phyloP scores from a whole-genome alignment of 2,113 vertebrate genomes.

The Carassius carassius region DNA sequence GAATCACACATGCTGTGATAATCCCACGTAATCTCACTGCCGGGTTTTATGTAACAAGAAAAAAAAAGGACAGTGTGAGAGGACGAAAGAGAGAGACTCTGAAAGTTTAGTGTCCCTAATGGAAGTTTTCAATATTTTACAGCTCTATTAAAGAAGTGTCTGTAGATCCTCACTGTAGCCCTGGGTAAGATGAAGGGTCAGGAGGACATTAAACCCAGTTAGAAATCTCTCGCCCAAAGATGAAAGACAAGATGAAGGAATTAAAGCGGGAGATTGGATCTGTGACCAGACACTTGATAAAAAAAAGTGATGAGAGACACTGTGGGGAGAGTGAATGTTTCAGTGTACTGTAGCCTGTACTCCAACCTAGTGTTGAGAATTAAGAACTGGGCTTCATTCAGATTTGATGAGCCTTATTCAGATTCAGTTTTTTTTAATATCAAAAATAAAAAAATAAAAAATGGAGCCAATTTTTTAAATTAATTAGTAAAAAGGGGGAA shows the following conservation, averaged over 20 bases:
- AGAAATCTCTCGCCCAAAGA: conserved; percentile 28
- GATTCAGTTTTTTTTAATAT: background rate
- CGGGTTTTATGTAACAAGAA: background rate
- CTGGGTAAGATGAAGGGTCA: conserved; percentile 42
- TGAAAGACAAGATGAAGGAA: conserved; percentile 22
- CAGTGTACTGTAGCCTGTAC: background rate
- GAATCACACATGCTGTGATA: background rate
- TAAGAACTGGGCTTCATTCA: background rate
- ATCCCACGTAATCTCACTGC: background rate
- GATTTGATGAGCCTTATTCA: background rate
- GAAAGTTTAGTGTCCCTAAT: conserved; percentile 38
- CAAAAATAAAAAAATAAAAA: too few relatives aligned
- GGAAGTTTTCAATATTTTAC: conserved; percentile 47
- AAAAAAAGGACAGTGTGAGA: background rate
- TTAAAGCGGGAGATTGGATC: conserved; percentile 25
- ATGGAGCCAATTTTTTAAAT: too few relatives aligned
- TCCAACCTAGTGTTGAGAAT: background rate
- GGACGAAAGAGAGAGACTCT: background rate
- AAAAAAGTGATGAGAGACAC: background rate
- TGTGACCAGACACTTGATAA: conserved; percentile 10
- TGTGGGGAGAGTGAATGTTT: background rate
- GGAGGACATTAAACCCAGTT: conserved; percentile 41
- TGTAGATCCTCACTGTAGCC: conserved; percentile 3
- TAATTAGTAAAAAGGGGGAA: too few relatives aligned
- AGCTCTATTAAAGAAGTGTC: conserved; percentile 46